These are phyloP conservation scores for Trissoscelio sp. DNA, from an alignment of 2,888 invertebrate genomes.

Conservation along the genomic window DNA sequence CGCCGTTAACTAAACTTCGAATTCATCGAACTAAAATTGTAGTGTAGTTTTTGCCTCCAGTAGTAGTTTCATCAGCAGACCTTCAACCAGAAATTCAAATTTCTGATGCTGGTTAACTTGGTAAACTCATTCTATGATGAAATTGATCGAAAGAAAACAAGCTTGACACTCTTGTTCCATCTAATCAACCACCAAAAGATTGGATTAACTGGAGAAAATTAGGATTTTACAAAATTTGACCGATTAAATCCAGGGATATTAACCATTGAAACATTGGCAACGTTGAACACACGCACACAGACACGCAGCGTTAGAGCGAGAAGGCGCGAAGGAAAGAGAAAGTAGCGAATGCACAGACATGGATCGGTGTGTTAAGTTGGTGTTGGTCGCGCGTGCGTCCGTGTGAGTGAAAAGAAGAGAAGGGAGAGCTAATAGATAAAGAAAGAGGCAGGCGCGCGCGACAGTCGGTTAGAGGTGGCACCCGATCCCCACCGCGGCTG, in stretches of 20 bases:
- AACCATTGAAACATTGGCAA: constrained; percentile 22
- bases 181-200: no score
- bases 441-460: constrained; percentile 65
- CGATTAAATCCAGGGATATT: no score
- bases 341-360: constrained; percentile 8
- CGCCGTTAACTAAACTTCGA: constrained; percentile 81
- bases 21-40: constrained; percentile 83
- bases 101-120: no score
- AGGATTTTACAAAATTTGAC: no score
- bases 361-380: constrained; percentile 16
- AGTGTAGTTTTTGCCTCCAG: constrained; percentile 80
- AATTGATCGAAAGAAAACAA: no score
- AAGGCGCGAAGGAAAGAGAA: constrained; percentile 51
- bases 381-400: constrained; percentile 46
- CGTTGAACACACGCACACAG: constrained; percentile 38
- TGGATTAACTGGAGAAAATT: no score
- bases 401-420: constrained; percentile 66
- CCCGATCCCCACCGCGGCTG: constrained; percentile 74
- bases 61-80: neutral
- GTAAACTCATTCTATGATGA: no score
- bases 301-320: constrained; percentile 19
- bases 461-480: constrained; percentile 76
- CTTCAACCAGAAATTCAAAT: neutral
- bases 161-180: no score
- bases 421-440: constrained; percentile 63